Percentiles rank a stretch among this genome's conserved stretches.
Conservation (phyloP, 2,888 invertebrate genomes). For the Philhelius pedissequus region DNA sequence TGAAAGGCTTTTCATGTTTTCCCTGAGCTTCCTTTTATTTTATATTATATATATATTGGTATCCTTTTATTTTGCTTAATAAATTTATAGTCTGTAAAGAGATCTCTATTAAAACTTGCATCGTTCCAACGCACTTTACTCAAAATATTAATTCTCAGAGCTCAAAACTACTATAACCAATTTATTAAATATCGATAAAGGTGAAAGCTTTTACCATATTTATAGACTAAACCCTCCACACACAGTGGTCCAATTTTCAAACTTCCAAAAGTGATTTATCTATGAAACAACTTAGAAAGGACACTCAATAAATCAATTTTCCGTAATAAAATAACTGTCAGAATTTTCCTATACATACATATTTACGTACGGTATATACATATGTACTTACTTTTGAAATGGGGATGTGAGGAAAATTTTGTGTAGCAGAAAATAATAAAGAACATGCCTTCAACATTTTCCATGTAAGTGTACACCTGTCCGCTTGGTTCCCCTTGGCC, state of each 20-base stretch:
- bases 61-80: constrained; percentile 1
- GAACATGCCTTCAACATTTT: background rate
- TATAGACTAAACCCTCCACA: background rate
- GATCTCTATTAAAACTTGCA: background rate
- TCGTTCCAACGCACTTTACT: background rate
- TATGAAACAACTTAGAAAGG: background rate
- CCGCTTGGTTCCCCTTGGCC: background rate
- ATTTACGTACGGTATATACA: background rate
- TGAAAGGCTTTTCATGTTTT: background rate
- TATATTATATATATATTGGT: too few relatives aligned
- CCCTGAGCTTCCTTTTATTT: background rate
- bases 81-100: background rate
- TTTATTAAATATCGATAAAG: background rate
- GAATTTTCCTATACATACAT: background rate
- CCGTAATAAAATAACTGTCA: background rate
- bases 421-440: background rate
- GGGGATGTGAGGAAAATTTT: background rate
- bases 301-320: constrained; percentile 5
- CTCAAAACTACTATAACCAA: background rate
- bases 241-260: background rate
- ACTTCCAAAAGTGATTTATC: constrained; percentile 1
- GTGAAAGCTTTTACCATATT: constrained; percentile 1
- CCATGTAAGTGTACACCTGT: too few relatives aligned
- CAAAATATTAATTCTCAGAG: background rate
- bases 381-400: background rate